Evolutionary conservation across 2,797 vertebrate genomes (phyloP).

Genomic region (Holocentrus rufus): DNA sequence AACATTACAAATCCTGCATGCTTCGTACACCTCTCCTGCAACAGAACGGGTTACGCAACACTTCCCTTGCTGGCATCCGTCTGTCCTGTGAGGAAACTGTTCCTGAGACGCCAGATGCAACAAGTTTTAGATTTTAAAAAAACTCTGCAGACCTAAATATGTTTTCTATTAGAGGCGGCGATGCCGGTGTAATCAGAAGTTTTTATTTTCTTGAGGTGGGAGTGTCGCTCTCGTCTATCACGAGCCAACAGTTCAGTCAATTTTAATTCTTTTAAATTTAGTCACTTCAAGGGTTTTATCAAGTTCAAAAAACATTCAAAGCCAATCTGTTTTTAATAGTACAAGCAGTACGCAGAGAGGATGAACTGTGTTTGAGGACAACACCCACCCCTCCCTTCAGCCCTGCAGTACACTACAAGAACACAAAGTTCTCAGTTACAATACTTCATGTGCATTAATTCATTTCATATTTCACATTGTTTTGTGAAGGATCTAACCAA

Average conservation of each 20-base stretch:
- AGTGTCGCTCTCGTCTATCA: no score
- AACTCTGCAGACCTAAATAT: neutral
- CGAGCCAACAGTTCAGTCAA: neutral
- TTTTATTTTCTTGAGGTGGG: no score
- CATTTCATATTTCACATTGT: no score
- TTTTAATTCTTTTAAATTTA: neutral
- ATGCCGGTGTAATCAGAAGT: no score
- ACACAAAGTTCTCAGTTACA: neutral
- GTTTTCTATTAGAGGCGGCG: neutral
- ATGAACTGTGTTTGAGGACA: neutral
- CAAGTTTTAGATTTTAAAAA: neutral
- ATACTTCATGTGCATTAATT: neutral
- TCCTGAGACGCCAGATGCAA: neutral
- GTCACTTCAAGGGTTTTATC: neutral
- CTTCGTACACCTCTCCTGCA: conserved; percentile 22
- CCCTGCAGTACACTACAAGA: neutral
- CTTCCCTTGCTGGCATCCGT: neutral
- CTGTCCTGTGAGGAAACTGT: neutral
- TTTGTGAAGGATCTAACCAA: neutral
- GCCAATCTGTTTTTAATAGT: no score
- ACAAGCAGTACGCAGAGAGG: no score
- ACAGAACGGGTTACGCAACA: conserved; percentile 29
- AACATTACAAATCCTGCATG: neutral
- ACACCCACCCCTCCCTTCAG: neutral
- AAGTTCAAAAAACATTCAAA: neutral